Percentiles rank a stretch among this genome's conserved stretches.
Conservation (phyloP, 2,888 invertebrate species). For the Allacma fusca region DNA sequence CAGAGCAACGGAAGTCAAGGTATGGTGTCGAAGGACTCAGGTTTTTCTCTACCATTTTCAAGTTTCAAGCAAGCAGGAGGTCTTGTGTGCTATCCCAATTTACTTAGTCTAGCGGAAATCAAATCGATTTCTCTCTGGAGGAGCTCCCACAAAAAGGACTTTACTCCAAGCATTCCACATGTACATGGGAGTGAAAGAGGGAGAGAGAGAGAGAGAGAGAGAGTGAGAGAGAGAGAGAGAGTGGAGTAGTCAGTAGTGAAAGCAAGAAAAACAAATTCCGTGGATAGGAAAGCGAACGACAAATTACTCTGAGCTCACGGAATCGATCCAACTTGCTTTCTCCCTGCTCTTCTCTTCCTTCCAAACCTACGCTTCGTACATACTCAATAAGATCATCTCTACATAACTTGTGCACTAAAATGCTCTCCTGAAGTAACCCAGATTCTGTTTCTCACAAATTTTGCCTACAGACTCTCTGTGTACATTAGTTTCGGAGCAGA, state of each 20-base stretch:
- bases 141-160: background rate
- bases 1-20: conserved; percentile 30
- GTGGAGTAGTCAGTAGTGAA: conserved; percentile 4
- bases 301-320: conserved; percentile 35
- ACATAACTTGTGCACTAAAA: no score
- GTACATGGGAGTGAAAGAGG: background rate
- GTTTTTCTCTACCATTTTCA: conserved; percentile 23
- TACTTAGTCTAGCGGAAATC: conserved; percentile 34
- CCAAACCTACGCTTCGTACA: no score
- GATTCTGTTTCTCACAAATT: no score
- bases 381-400: conserved; percentile 31
- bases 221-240: background rate
- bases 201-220: background rate
- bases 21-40: conserved; percentile 8
- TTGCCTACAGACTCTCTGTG: no score
- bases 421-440: no score
- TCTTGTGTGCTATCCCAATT: conserved; percentile 25
- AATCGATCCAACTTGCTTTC: conserved; percentile 30
- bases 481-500: no score
- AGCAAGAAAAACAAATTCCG: conserved; percentile 39
- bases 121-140: conserved; percentile 32
- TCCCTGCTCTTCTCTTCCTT: no score
- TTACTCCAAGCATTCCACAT: no score
- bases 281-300: conserved; percentile 27
- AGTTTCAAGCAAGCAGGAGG: background rate